Conservation (phyloP, 1,140 invertebrate species). For the Hermetia illucens region DNA sequence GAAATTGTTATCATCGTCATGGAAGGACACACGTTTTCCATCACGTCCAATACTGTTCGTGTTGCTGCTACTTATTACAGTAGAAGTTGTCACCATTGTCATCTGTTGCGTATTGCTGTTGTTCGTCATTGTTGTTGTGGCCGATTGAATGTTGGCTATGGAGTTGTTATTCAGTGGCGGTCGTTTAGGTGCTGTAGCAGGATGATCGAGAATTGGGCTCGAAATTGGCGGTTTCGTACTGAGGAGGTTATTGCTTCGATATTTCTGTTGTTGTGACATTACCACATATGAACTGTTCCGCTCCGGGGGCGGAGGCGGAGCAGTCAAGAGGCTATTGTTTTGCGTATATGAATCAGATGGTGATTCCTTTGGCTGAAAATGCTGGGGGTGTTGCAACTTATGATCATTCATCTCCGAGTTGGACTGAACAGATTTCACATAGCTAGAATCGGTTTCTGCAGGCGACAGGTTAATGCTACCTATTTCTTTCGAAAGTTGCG, state of each 20-base stretch:
- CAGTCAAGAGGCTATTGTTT: conserved; percentile 12
- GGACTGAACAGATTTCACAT: no score
- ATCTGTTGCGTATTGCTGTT: conserved; percentile 3
- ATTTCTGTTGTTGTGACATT: conserved; percentile 47
- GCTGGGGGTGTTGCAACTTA: neutral
- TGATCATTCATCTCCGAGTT: conserved; percentile 5
- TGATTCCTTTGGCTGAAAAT: conserved; percentile 1
- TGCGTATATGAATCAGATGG: no score
- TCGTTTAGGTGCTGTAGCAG: no score
- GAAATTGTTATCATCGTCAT: conserved; percentile 45
- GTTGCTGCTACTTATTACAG: neutral
- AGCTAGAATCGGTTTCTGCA: no score
- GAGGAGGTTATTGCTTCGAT: conserved; percentile 6
- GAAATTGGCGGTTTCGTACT: no score
- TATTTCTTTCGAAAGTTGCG: conserved; percentile 21
- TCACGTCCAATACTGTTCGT: conserved; percentile 11
- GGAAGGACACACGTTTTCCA: conserved; percentile 55
- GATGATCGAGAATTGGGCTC: no score
- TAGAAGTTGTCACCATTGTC: neutral
- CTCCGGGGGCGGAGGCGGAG: conserved; percentile 56
- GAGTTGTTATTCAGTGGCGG: neutral
- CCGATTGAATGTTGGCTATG: conserved; percentile 6
- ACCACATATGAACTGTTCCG: conserved; percentile 67
- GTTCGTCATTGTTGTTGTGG: conserved; percentile 6
- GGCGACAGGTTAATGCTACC: no score